Evolutionary conservation across 2,888 invertebrate species (phyloP), one percentile per base, ranked within the genome.

Genomic region (Campopleginae sp.): DNA sequence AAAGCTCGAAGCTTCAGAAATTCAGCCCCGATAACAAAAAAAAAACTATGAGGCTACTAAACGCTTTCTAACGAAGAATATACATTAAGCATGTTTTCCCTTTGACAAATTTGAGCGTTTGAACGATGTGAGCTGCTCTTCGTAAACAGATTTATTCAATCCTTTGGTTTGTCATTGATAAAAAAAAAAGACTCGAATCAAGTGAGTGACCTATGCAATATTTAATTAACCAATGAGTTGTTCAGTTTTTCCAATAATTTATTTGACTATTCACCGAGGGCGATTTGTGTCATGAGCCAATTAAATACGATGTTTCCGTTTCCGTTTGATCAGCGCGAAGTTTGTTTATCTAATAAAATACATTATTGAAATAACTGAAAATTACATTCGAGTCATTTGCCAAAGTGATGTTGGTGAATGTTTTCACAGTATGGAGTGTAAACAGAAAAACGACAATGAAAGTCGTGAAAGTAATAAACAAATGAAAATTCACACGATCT

Each of bases 401-500:
- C 54, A 0, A 23, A 54, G 8, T 23, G 8, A 23, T 23, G 8
- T 23, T 3, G 1, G n/a, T 19, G 10, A 54, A 2, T 23, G 10
- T 51, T 54, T 10, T 23, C 23, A 10, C 23, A 10, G 19, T 2
- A 19, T 23, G 23, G 19, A 19, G 23, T 48, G 48, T 48, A 48
- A 48, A 23, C n/a, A 27, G 12, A 27, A 27, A 58, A 10, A 27
- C 3, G 1, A 12, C 4, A 23, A 23, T 27, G 14, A 58, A 58
- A 58, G 14, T 58, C 23, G 27, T 27, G 5, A 23, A 58, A 58
- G 27, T 58, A 58, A 27, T 58, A 5, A 12, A 27, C 17, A 46
- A 68, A 68, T 27, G 17, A 68, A 68, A 68, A 38, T 71, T 48
- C 72, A 54, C 54, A 19, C n/a, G 51, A 46, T 54, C 46, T 74